Conservation (phyloP, 2,113 vertebrate genomes). For the Rafetus swinhoei region DNA sequence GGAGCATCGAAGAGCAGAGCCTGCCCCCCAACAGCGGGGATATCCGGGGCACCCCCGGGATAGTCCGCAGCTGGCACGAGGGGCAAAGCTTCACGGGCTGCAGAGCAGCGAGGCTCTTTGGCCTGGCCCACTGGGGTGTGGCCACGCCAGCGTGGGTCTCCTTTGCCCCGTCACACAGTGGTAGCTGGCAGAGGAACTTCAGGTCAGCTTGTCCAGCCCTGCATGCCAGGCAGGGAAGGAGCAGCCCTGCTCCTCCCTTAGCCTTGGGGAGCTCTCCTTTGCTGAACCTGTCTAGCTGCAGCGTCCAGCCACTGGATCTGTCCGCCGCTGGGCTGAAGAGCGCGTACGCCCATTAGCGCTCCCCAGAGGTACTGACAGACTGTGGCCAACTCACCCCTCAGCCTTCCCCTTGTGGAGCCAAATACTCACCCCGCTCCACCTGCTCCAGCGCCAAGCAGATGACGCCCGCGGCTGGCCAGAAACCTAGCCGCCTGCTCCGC, state of each 20-base stretch:
- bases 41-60: too few species aligned
- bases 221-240: not conserved
- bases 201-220: not conserved
- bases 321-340: not conserved
- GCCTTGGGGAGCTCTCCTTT: not conserved
- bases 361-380: not conserved
- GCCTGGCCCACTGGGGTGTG: not conserved
- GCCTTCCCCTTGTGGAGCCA: not conserved
- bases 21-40: not conserved
- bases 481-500: not conserved
- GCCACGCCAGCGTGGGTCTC: not conserved
- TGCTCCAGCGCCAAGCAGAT: not conserved
- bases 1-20: rapidly evolving
- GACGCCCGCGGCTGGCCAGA: not conserved
- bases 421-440: not conserved
- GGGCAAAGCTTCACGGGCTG: not conserved
- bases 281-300: not conserved
- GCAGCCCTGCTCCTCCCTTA: not conserved
- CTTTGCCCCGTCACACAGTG: not conserved
- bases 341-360: too few species aligned
- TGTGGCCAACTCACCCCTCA: not conserved
- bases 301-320: not conserved
- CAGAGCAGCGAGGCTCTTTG: not conserved
- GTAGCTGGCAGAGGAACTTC: not conserved
- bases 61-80: too few species aligned